Evolutionary conservation across 2,797 vertebrate genomes (phyloP).

Genomic region (Urophycis tenuis): DNA sequence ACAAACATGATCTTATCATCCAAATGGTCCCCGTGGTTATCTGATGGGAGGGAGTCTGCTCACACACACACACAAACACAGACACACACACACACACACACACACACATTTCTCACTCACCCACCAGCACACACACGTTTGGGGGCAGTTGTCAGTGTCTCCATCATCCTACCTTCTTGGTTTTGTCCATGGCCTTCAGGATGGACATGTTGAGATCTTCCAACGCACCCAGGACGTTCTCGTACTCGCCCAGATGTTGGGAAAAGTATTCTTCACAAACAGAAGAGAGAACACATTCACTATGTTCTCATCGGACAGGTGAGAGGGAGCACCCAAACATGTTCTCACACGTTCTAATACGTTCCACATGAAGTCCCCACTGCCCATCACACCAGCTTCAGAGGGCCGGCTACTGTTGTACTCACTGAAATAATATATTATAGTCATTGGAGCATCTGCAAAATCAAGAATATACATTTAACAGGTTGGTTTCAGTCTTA

Average conservation of each 20-base stretch:
- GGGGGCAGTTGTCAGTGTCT: constrained; percentile 13
- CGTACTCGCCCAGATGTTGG: constrained; percentile 85
- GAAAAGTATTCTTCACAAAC: constrained; percentile 81
- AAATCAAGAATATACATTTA: background rate
- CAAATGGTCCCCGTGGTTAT: background rate
- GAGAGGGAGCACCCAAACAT: background rate
- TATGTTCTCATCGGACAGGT: constrained; percentile 24
- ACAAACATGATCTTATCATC: constrained; percentile 2
- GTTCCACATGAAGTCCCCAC: no score
- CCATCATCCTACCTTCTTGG: constrained; percentile 79
- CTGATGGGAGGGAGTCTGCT: background rate
- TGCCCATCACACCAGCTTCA: no score
- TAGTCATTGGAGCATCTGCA: background rate
- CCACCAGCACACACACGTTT: background rate
- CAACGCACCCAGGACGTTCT: constrained; percentile 82
- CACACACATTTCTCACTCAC: background rate
- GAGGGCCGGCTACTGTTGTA: no score
- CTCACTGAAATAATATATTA: background rate
- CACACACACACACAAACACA: no score
- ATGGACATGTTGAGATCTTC: constrained; percentile 86
- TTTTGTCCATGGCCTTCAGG: constrained; percentile 90
- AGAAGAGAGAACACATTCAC: constrained; percentile 41
- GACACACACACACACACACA: no score
- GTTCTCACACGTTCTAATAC: no score
- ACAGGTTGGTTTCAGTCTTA: background rate